Conservation (phyloP, 2,797 vertebrate species). For the Alouatta caraya region DNA sequence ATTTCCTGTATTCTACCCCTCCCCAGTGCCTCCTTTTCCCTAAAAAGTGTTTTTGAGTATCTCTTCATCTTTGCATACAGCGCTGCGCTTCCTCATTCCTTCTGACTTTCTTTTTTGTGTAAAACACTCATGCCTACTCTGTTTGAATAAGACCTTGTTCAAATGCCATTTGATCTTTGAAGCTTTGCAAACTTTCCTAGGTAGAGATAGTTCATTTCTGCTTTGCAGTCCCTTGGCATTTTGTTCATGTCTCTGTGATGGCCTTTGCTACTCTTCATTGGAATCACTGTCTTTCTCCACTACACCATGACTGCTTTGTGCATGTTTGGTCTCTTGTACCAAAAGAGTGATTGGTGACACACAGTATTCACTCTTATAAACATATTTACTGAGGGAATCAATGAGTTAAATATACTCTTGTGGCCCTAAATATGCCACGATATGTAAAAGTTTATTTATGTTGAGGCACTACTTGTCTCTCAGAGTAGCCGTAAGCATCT, state of each 20-base stretch:
- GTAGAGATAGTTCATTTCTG: neutral
- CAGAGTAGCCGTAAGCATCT: neutral
- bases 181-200: neutral
- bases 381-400: neutral
- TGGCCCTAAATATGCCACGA: neutral
- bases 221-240: neutral
- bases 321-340: neutral
- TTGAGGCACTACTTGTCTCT: neutral
- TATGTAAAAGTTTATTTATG: neutral
- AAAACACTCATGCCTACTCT: neutral
- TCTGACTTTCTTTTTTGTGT: neutral
- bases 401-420: neutral
- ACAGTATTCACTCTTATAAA: neutral
- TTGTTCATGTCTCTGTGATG: neutral
- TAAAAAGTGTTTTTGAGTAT: neutral
- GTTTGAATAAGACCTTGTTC: neutral
- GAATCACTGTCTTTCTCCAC: neutral
- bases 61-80: neutral
- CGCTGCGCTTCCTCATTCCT: neutral
- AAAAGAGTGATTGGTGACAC: neutral
- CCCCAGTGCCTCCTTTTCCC: neutral
- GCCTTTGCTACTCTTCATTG: no score
- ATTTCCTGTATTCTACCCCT: fast-evolving
- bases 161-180: neutral
- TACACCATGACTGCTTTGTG: neutral